Percentiles rank a stretch among this genome's conserved stretches.
These are phyloP conservation scores for Tigriopus californicus DNA, from an alignment of 2,888 invertebrate genomes.

Conservation along the genomic window DNA sequence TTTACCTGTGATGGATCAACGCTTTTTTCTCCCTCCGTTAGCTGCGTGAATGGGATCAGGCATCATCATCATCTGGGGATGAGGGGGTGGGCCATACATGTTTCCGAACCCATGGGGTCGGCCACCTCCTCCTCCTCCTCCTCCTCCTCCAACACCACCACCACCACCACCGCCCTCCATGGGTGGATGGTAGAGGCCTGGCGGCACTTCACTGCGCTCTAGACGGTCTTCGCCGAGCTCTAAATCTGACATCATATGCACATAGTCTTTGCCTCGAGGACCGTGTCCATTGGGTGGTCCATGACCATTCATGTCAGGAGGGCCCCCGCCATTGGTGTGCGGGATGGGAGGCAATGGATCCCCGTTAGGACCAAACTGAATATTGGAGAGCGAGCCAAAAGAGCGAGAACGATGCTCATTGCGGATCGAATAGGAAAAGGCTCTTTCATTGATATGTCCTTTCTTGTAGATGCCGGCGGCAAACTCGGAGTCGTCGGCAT, in stretches of 20 bases:
- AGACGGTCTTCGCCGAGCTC: conserved; percentile 58
- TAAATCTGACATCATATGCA: conserved; percentile 77
- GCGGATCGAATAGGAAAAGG: conserved; percentile 79
- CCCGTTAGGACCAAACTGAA: conserved; percentile 25
- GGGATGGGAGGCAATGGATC: background rate
- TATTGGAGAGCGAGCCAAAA: conserved; percentile 72
- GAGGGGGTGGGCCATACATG: too few species aligned
- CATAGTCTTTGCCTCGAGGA: conserved; percentile 41
- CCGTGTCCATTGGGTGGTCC: background rate
- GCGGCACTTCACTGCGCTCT: conserved; percentile 45
- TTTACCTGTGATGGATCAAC: too few species aligned
- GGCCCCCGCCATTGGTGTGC: conserved; percentile 10
- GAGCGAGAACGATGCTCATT: conserved; percentile 82
- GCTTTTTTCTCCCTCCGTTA: too few species aligned
- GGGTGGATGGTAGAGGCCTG: conserved; percentile 34
- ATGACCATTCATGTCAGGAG: background rate
- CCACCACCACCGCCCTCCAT: background rate
- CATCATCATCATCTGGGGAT: too few species aligned
- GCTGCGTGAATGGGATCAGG: too few species aligned
- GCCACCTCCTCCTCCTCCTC: background rate
- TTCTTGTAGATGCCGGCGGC: conserved; percentile 72
- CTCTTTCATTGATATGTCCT: conserved; percentile 76
- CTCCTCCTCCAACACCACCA: background rate
- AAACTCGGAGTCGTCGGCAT: conserved; percentile 34
- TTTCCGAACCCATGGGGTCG: too few species aligned